Evolutionary conservation across 2,797 vertebrate species (phyloP).

Genomic region (Sebastes hubbsi): DNA sequence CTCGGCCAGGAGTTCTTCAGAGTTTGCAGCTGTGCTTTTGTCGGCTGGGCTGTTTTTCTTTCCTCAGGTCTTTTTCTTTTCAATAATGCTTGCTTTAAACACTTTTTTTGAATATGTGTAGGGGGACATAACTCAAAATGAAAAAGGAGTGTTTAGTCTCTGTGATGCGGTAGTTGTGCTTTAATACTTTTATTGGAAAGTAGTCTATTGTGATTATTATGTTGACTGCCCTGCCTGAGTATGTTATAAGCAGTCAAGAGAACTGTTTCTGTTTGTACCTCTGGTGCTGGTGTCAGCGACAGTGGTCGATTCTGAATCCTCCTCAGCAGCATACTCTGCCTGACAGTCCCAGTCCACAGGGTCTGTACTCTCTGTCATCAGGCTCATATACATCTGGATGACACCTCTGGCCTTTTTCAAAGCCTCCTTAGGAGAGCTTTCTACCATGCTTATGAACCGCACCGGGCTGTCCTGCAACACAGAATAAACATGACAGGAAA

Average conservation of each 20-base stretch:
- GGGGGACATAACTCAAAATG: too few relatives aligned
- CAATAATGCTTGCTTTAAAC: too few relatives aligned
- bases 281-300: neutral
- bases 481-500: neutral
- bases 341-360: conserved; percentile 71
- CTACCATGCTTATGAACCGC: neutral
- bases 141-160: too few relatives aligned
- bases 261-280: neutral
- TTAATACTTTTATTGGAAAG: too few relatives aligned
- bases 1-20: too few relatives aligned
- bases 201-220: too few relatives aligned
- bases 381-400: conserved; percentile 60
- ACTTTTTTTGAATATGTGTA: too few relatives aligned
- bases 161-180: too few relatives aligned
- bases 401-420: conserved; percentile 60
- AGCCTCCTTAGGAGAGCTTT: conserved; percentile 48
- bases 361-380: conserved; percentile 52
- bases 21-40: too few relatives aligned
- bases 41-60: too few relatives aligned
- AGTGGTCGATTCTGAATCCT: conserved; percentile 36
- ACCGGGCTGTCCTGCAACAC: neutral
- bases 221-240: neutral
- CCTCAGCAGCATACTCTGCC: conserved; percentile 59
- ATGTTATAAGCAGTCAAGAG: neutral
- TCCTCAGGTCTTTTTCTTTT: too few relatives aligned